Base-by-base conservation (phyloP, 2,888 invertebrate genomes). In the Leptopterna dolabrata region DNA sequence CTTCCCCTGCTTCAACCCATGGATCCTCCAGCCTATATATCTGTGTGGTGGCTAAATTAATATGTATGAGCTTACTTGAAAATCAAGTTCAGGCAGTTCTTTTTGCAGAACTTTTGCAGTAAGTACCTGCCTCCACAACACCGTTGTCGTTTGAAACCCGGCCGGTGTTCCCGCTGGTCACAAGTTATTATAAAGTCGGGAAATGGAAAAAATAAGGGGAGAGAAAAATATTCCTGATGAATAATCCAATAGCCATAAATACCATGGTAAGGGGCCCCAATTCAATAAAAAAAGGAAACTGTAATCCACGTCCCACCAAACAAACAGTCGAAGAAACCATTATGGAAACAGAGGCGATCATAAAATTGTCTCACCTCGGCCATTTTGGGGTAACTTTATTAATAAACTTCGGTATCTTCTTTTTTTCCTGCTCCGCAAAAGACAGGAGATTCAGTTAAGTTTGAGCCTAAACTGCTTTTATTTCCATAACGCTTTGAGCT, bases 401-500 rank as follows among this genome's bases (percentile, higher is more conserved):
- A 83, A 83, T 83, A 83, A 83, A 83, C 83, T 24, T 83, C 27
- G 24, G 14, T 27, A 19, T 24, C 43, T 41, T 19, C 24, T 45
- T 78, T 45, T 78, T 78, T 24, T n/a, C 19, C 24, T 19, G 24
- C 78, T 78, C 45, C 14, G 45, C 41, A n/a, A 78, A 24, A 78
- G 78, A 24, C 45, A 14, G 45, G 19, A 83, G 83, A 83, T 83
- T 83, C 70, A 70, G 70, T 83, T n/a, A 63, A 83, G 70, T 70
- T 30, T n/a, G 63, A 70, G 83, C 71, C 70, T 63, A 41, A 83
- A 83, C 83, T 70, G 70, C 83, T 70, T 83, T 70, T 70, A 83
- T 83, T 83, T 83, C 83, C 83, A 83, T 83, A 83, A 83, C 83
- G 70, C 47, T 70, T n/a, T 30, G 70, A 83, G 63, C 70, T 70